Conservation (phyloP, 1,140 invertebrate genomes). For the Cydia splendana region DNA sequence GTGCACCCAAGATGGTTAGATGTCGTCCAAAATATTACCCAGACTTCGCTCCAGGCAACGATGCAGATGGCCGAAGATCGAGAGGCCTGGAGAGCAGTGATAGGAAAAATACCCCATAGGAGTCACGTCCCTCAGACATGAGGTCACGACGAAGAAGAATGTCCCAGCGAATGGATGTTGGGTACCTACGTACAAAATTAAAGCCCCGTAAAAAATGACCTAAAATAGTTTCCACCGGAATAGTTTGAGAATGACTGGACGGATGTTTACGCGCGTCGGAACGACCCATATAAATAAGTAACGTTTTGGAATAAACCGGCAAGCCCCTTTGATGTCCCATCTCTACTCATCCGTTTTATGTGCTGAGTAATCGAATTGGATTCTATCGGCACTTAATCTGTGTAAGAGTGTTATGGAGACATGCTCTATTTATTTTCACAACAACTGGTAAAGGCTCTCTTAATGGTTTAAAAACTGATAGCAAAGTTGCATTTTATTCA, state of each 20-base stretch:
- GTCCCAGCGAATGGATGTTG: no score
- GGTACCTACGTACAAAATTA: neutral
- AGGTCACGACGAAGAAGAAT: no score
- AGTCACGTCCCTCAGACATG: no score
- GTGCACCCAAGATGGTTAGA: no score
- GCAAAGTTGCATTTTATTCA: no score
- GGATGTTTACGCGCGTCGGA: constrained; percentile 1
- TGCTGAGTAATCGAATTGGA: constrained; percentile 18
- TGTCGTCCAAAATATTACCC: no score
- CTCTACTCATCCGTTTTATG: constrained; percentile 17
- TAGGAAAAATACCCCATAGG: no score
- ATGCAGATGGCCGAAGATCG: no score
- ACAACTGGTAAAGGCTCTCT: no score
- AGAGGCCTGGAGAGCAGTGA: no score
- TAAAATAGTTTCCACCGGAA: neutral
- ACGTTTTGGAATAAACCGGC: neutral
- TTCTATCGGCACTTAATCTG: constrained; percentile 24
- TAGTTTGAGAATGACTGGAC: neutral
- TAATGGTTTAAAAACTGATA: no score
- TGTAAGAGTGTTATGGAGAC: neutral
- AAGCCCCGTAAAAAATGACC: neutral
- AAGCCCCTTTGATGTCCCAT: constrained; percentile 24
- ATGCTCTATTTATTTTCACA: neutral
- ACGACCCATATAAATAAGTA: constrained; percentile 28
- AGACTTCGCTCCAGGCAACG: no score